These are phyloP conservation scores for Apostichopus japonicus DNA, from an alignment of 35 echinoderm and acorn worm genomes.

Conservation along the genomic window DNA sequence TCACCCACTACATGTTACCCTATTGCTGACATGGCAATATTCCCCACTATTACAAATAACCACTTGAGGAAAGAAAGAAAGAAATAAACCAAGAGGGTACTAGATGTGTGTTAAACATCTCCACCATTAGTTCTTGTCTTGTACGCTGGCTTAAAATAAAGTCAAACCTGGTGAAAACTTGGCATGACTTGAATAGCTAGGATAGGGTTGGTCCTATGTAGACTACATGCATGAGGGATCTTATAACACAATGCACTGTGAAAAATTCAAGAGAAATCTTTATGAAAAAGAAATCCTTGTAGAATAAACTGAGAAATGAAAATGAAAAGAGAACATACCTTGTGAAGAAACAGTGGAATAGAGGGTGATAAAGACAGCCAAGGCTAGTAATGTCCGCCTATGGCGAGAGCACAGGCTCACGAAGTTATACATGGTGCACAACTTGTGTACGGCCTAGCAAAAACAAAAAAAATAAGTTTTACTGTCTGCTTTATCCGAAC, in stretches of 20 bases:
- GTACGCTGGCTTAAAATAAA: too few relatives aligned
- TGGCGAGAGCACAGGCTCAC: slow-evolving; percentile 61
- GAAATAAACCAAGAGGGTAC: too few relatives aligned
- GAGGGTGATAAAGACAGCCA: slow-evolving; percentile 51
- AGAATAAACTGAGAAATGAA: background rate
- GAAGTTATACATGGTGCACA: slow-evolving; percentile 91
- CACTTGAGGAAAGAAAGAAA: too few relatives aligned
- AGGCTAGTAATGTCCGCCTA: slow-evolving; percentile 69
- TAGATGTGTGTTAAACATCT: too few relatives aligned
- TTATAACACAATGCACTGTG: slow-evolving; percentile 4
- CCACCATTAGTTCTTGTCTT: too few relatives aligned
- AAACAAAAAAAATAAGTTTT: slow-evolving; percentile 60
- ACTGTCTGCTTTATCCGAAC: slow-evolving; percentile 43
- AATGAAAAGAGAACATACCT: slow-evolving; percentile 69
- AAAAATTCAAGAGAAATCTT: background rate
- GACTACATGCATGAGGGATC: slow-evolving; percentile 51
- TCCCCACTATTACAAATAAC: too few relatives aligned
- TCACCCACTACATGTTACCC: too few relatives aligned
- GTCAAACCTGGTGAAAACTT: too few relatives aligned
- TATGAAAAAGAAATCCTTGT: background rate
- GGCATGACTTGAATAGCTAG: background rate
- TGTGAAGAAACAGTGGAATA: slow-evolving; percentile 54
- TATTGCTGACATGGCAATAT: too few relatives aligned
- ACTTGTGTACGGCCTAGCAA: slow-evolving; percentile 59
- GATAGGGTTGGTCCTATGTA: background rate